These are phyloP conservation scores for Bombus cullumanus DNA, from an alignment of 1,140 invertebrate genomes.

Conservation along the genomic window DNA sequence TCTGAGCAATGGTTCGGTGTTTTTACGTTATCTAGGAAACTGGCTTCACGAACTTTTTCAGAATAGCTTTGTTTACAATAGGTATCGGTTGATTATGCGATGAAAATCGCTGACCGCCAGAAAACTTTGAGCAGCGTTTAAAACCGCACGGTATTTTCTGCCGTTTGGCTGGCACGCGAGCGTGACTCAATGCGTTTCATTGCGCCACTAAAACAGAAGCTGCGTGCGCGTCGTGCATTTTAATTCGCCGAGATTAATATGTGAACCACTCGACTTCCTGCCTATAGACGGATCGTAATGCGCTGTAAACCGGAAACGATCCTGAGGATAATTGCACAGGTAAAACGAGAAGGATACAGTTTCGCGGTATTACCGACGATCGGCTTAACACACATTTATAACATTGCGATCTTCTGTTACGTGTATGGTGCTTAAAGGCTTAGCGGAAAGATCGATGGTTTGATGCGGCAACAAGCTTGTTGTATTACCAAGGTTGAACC, in stretches of 20 bases:
- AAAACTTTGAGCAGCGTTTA: neutral
- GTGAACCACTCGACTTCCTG: conserved; percentile 39
- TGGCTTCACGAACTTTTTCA: no score
- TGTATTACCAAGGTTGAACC: neutral
- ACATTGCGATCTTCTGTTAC: neutral
- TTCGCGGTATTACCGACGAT: conserved; percentile 9
- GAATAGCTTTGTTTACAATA: no score
- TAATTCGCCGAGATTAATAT: conserved; percentile 39
- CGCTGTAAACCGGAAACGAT: conserved; percentile 33
- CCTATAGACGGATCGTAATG: conserved; percentile 9
- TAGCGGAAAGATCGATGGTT: no score
- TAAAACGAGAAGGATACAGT: conserved; percentile 23
- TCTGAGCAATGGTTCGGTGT: no score
- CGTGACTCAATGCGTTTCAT: conserved; percentile 28
- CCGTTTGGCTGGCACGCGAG: neutral
- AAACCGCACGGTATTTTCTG: neutral
- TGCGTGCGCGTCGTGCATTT: conserved; percentile 10
- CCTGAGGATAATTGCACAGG: conserved; percentile 27
- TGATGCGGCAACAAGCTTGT: neutral
- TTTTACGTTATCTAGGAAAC: no score
- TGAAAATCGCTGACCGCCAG: no score
- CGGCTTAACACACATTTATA: neutral
- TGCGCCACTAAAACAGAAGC: conserved; percentile 34
- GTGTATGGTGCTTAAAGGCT: neutral
- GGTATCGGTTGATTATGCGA: no score